A percentile compares a stretch with the other conserved stretches of the same genome.
These are phyloP conservation scores for Muricea muricata DNA, from an alignment of 92 coral and sea anemone genomes.

Conservation along the genomic window DNA sequence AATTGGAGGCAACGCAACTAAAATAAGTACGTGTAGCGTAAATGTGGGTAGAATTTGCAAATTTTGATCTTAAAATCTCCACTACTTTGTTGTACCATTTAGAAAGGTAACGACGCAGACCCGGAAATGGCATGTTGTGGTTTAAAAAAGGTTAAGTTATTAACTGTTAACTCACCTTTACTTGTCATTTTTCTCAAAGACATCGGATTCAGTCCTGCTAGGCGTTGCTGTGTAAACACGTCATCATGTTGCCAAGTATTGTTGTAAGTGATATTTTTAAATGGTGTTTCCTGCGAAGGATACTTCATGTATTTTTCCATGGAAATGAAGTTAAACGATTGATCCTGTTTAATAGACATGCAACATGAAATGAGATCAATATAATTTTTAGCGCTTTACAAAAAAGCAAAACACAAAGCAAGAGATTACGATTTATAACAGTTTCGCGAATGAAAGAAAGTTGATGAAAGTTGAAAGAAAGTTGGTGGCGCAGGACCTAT, in stretches of 20 bases:
- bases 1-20: no score
- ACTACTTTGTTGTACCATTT: neutral
- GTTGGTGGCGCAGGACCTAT: no score
- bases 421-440: no score
- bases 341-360: neutral
- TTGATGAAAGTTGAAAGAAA: no score
- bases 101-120: neutral
- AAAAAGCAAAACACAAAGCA: neutral
- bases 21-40: no score
- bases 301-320: constrained; percentile 6
- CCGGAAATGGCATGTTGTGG: no score
- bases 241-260: constrained; percentile 87
- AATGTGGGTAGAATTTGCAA: no score
- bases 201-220: constrained; percentile 95
- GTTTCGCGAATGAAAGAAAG: no score
- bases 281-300: constrained; percentile 79
- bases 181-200: constrained; percentile 73
- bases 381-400: no score
- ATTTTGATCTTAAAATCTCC: no score
- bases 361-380: neutral
- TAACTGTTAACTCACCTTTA: constrained; percentile 54
- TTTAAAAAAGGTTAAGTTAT: neutral
- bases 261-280: constrained; percentile 74
- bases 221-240: constrained; percentile 79
- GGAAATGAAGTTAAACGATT: neutral